phyloP scores from a whole-genome alignment of 2,797 vertebrate species.

The Australoheros facetus region DNA sequence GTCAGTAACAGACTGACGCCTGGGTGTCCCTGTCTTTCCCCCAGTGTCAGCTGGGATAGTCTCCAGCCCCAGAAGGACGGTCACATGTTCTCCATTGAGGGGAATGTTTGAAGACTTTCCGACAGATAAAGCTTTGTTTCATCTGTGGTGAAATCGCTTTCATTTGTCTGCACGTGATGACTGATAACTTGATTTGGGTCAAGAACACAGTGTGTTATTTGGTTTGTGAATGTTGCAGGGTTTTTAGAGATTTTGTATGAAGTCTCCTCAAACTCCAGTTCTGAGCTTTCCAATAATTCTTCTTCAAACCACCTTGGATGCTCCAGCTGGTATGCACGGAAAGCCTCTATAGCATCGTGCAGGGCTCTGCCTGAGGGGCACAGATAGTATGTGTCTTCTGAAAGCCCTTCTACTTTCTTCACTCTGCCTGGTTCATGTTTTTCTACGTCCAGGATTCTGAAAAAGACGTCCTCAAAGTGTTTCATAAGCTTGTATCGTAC shows the following conservation, averaged over 20 bases:
- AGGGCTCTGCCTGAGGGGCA: slow-evolving; percentile 84
- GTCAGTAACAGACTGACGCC: neutral
- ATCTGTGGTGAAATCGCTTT: neutral
- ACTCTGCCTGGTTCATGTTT: slow-evolving; percentile 87
- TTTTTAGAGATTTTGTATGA: neutral
- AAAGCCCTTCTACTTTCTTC: slow-evolving; percentile 82
- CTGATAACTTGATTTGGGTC: slow-evolving; percentile 16
- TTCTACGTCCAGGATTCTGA: slow-evolving; percentile 89
- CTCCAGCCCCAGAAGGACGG: neutral
- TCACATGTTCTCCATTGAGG: neutral
- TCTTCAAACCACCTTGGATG: slow-evolving; percentile 89
- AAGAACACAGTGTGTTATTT: slow-evolving; percentile 10
- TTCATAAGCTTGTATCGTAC: slow-evolving; percentile 89
- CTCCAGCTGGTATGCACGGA: slow-evolving; percentile 82
- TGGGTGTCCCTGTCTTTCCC: neutral
- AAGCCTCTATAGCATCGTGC: slow-evolving; percentile 82
- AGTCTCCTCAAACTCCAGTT: slow-evolving; percentile 57
- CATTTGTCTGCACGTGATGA: slow-evolving; percentile 8
- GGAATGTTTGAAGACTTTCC: slow-evolving; percentile 4
- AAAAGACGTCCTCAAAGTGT: slow-evolving; percentile 91
- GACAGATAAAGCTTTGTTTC: neutral
- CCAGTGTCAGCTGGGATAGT: neutral
- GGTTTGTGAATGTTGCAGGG: neutral
- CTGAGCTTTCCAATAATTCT: slow-evolving; percentile 69
- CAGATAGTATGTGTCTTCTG: slow-evolving; percentile 78